Base-by-base conservation (phyloP, 2,113 vertebrate species). In the Plecturocebus donacophilus region DNA sequence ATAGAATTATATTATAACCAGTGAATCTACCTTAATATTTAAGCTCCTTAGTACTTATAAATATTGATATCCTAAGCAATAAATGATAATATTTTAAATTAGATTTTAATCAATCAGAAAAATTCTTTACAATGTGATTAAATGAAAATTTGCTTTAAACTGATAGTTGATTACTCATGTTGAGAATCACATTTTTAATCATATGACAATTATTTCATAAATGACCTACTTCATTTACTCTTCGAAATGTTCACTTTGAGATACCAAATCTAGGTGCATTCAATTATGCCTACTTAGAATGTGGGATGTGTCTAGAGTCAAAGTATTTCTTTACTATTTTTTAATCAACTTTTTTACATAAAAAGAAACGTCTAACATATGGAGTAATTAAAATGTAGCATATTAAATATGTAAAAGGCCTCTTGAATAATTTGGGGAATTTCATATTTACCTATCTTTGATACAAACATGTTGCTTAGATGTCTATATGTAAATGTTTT, bases 401-500 rank as follows among this genome's bases (percentile, higher is more conserved):
- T 54, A 42, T 45, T 80, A 87, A 61, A 71, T 70, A 56, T 42
- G 8, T 56, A 49, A 77, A 92, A 77, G 12, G 45, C n/a, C 82
- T 93, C 25, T 58, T n/a, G 11, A 54, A 12, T 66, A 92, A 23
- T 64, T 90, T 56, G 13, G 6, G n/a, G 23, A 58, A 42, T 93
- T 97, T 95, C 70, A 81, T 73, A 85, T 97, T 92, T 95, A 84
- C 73, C 8, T 88, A 49, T 88, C 3, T 89, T 23, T 49, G 11
- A 52, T 40, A 30, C 61, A 73, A 89, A 70, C 73, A 89, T 96
- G 94, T 92, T 97, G 96, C 40, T 93, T 95, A 70, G 94, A 93
- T 96, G 61, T 92, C 54, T 98, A 56, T 79, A 96, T 30, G 68
- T 82, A 96, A 97, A 40, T 5, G 76, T 54, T 90, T 96, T 98